Evolutionary conservation across 2,888 invertebrate species (phyloP).

Genomic region (Aethes cnicana): DNA sequence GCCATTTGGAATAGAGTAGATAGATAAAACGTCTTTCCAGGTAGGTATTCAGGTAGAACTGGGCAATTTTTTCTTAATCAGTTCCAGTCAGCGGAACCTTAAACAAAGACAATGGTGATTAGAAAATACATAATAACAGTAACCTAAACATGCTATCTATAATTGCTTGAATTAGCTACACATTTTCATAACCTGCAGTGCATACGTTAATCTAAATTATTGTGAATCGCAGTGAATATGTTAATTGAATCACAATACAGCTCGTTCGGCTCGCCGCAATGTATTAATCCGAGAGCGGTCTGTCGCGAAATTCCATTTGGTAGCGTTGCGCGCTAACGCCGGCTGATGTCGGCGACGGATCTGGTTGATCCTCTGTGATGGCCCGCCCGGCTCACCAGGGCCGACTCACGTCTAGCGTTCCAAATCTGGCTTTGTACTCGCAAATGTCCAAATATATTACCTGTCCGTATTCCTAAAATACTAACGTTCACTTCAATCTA

Average conservation of each 20-base stretch:
- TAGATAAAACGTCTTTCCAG: too few relatives aligned
- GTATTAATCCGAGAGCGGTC: constrained; percentile 61
- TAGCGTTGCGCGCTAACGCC: constrained; percentile 52
- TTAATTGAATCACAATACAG: constrained; percentile 59
- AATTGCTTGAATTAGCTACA: too few relatives aligned
- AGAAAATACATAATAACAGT: too few relatives aligned
- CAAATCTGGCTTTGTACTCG: constrained; percentile 22
- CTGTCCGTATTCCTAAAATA: neutral
- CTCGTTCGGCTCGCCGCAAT: constrained; percentile 53
- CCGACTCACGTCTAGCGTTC: constrained; percentile 17
- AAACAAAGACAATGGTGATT: too few relatives aligned
- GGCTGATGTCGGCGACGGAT: constrained; percentile 54
- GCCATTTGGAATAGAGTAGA: too few relatives aligned
- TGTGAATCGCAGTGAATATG: constrained; percentile 49
- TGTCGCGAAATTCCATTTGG: constrained; percentile 67
- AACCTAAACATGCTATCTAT: too few relatives aligned
- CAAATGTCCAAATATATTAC: constrained; percentile 3
- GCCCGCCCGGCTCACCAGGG: constrained; percentile 37
- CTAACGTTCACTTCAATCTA: too few relatives aligned
- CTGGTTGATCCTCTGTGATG: constrained; percentile 57
- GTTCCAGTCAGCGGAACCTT: too few relatives aligned
- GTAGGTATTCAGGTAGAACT: too few relatives aligned
- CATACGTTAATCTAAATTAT: constrained; percentile 28
- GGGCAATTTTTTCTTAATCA: too few relatives aligned
- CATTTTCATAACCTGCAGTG: constrained; percentile 3